Conservation (phyloP, 1,140 invertebrate genomes). For the Onthophagus taurus region DNA sequence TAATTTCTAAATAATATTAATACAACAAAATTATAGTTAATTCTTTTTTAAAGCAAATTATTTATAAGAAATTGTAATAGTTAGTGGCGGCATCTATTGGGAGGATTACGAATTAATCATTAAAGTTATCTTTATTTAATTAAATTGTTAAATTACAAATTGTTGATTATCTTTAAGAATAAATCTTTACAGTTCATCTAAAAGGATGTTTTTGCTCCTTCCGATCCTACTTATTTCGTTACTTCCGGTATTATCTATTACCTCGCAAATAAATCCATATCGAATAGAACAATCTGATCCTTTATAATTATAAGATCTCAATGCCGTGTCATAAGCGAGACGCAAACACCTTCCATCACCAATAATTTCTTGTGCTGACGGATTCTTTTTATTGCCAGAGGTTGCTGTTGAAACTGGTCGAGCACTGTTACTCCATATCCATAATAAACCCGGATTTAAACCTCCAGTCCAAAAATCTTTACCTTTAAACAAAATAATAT, state of each 20-base stretch:
- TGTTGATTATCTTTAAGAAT: too few relatives aligned
- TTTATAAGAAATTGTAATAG: too few relatives aligned
- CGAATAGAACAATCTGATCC: conserved; percentile 60
- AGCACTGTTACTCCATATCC: conserved; percentile 76
- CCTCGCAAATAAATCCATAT: conserved; percentile 61
- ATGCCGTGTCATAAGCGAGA: conserved; percentile 49
- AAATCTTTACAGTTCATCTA: conserved; percentile 17
- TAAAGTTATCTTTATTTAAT: too few relatives aligned
- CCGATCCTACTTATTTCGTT: conserved; percentile 56
- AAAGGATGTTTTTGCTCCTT: conserved; percentile 27
- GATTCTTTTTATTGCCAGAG: conserved; percentile 31
- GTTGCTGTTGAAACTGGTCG: conserved; percentile 50
- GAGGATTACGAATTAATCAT: too few relatives aligned
- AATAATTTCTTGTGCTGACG: conserved; percentile 34
- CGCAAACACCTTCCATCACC: conserved; percentile 51
- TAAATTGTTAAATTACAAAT: too few relatives aligned
- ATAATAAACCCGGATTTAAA: conserved; percentile 69
- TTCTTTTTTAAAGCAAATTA: too few relatives aligned
- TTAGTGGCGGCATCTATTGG: too few relatives aligned
- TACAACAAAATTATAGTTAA: too few relatives aligned
- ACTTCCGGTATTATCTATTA: conserved; percentile 54
- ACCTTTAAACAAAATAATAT: too few relatives aligned
- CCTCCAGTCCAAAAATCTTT: conserved; percentile 73
- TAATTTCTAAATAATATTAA: too few relatives aligned
- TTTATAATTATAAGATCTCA: conserved; percentile 55